Evolutionary conservation across 1,140 invertebrate genomes (phyloP).

Genomic region (Formica selysi): DNA sequence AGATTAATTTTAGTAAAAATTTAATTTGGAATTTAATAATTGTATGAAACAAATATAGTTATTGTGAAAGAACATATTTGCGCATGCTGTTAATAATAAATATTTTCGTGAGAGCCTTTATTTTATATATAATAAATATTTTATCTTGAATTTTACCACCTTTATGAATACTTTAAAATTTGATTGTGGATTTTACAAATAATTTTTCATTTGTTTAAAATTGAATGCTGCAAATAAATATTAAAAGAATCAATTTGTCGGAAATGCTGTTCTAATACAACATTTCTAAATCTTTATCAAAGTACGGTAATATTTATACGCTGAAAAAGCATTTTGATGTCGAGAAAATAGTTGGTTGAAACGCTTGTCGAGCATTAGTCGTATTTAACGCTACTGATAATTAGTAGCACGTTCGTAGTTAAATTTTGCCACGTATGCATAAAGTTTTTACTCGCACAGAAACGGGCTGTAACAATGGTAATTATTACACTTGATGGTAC

Average conservation of each 20-base stretch:
- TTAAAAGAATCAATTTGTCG: background rate
- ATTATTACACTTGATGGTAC: constrained; percentile 50
- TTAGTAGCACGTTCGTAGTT: constrained; percentile 18
- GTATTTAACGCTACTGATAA: constrained; percentile 44
- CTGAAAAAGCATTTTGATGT: background rate
- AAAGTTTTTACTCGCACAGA: constrained; percentile 45
- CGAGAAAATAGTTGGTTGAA: constrained; percentile 9
- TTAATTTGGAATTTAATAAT: background rate
- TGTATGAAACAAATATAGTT: background rate
- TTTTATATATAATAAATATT: constrained; percentile 2
- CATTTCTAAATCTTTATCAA: background rate
- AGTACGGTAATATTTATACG: background rate
- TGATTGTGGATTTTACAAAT: background rate
- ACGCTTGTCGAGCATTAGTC: background rate
- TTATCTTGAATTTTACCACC: background rate
- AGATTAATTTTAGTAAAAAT: constrained; percentile 5
- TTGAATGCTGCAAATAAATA: background rate
- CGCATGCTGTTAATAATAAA: background rate
- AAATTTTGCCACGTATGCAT: constrained; percentile 42
- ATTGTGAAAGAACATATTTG: background rate
- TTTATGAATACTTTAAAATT: background rate
- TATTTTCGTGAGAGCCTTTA: background rate
- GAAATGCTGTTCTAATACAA: background rate
- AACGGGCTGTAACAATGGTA: constrained; percentile 46
- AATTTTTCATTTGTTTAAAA: background rate